These are phyloP conservation scores for Falco berigora DNA, from an alignment of 2,797 vertebrate genomes.

Conservation along the genomic window DNA sequence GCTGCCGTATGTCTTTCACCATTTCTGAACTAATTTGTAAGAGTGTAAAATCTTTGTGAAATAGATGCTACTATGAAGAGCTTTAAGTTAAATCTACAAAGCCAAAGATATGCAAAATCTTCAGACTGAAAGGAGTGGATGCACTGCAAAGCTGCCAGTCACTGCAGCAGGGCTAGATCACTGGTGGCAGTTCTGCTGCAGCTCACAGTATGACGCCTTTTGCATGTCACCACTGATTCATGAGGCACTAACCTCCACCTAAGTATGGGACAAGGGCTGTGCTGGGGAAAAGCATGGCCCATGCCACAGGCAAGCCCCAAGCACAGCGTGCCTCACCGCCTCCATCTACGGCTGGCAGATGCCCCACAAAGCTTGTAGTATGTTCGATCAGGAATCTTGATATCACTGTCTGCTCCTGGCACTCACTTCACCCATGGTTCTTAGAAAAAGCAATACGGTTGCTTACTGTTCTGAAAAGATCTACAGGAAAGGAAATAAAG, in stretches of 20 bases:
- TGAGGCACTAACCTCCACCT: not conserved
- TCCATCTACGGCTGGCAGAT: not conserved
- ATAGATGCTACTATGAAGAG: no score
- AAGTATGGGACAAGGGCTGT: not conserved
- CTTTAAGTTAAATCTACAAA: not conserved
- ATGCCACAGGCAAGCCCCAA: no score
- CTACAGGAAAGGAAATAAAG: not conserved
- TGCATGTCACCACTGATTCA: not conserved
- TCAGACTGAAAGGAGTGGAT: not conserved
- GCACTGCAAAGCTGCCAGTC: no score
- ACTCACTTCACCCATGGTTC: not conserved
- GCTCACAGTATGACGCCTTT: not conserved
- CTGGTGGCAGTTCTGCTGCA: not conserved
- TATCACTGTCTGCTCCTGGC: not conserved
- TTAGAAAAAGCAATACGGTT: not conserved
- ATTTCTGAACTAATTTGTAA: not conserved
- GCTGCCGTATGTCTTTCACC: not conserved
- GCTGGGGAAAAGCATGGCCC: not conserved
- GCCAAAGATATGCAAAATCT: not conserved
- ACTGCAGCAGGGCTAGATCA: not conserved
- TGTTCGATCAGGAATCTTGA: not conserved
- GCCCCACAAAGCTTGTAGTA: not conserved
- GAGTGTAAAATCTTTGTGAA: not conserved
- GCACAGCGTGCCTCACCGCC: not conserved
- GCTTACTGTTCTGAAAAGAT: not conserved